Evolutionary conservation across 2,113 vertebrate genomes (phyloP).

Genomic region (Ranitomeya variabilis): DNA sequence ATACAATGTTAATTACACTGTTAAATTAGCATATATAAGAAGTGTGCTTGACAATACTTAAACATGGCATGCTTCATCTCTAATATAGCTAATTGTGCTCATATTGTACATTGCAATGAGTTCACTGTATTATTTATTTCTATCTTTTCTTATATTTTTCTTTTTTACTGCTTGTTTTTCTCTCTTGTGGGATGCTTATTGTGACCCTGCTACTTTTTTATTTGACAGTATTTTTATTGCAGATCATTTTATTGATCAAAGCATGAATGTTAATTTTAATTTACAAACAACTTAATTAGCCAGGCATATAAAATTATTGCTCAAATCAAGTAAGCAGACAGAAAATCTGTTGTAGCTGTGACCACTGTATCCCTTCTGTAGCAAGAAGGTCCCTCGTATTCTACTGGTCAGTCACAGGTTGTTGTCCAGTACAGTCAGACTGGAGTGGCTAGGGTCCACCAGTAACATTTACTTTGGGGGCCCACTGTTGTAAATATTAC

Average conservation of each 20-base stretch:
- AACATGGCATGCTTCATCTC: neutral
- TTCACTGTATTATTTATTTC: neutral
- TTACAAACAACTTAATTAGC: too few relatives aligned
- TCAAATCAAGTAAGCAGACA: too few relatives aligned
- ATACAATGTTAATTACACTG: neutral
- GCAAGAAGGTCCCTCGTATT: too few relatives aligned
- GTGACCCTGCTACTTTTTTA: neutral
- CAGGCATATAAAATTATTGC: too few relatives aligned
- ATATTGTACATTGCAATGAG: neutral
- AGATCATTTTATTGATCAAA: neutral
- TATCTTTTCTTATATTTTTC: neutral
- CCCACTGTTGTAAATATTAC: too few relatives aligned
- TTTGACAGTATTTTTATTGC: neutral
- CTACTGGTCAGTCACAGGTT: too few relatives aligned
- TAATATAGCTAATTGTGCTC: neutral
- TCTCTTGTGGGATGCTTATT: neutral
- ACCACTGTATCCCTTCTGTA: too few relatives aligned
- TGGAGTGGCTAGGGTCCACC: too few relatives aligned
- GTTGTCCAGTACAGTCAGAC: too few relatives aligned
- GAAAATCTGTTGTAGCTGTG: too few relatives aligned
- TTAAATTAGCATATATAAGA: neutral
- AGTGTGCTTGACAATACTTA: neutral
- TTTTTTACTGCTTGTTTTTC: neutral
- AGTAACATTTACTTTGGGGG: too few relatives aligned
- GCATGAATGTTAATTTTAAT: too few relatives aligned